Base-by-base conservation (phyloP, 1,140 invertebrate genomes). In the Ceratoteleas bidentatus region DNA sequence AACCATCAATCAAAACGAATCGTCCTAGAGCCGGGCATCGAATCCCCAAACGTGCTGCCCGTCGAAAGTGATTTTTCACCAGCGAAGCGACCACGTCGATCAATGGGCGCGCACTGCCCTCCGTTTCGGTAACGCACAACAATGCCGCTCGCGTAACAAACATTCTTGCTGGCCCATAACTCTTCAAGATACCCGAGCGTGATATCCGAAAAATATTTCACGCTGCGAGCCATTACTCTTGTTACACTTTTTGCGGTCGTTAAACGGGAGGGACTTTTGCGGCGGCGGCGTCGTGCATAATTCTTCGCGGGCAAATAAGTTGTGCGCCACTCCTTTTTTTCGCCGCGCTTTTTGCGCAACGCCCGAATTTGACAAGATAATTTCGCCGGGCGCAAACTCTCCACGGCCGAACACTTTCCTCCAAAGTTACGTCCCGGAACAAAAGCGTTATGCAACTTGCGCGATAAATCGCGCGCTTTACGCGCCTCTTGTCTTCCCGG, bases 121-220 rank as follows among this genome's bases (percentile, higher is more conserved):
- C 53, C 60, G 60, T 60, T 66, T 66, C 43, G 57, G 60, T 60
- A 75, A 66, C 32, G 72, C 52, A 43, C 32, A 8, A 60, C 53
- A 66, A 66, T 66, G 33, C 36, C 54, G 33, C 24, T 54, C 73
- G 47, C 64, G 54, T 65, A 68, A 76, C 73, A 68, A 78, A 64
- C 69, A 57, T 61, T 57, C 58, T 52, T 36, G 10, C 15, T 36
- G 60, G 49, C 57, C 54, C 36, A 68, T 70, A 69, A 70, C 66
- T 78, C 66, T 65, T 64, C 34, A 45, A 77, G 75, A 78, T 70
- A 78, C 33, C 49, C 75, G 14, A 24, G 33, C 47, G 43, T 65
- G 75, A 70, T 78, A 78, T 60, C 75, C 66, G 34, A 70, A 70
- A 78, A 78, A 70, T 70, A 78, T 70, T 78, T 78, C 66, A 65